Percentiles rank a stretch among this genome's conserved stretches.
Evolutionary conservation across 1,140 invertebrate genomes (phyloP).

Genomic region (Drosophila melanica): DNA sequence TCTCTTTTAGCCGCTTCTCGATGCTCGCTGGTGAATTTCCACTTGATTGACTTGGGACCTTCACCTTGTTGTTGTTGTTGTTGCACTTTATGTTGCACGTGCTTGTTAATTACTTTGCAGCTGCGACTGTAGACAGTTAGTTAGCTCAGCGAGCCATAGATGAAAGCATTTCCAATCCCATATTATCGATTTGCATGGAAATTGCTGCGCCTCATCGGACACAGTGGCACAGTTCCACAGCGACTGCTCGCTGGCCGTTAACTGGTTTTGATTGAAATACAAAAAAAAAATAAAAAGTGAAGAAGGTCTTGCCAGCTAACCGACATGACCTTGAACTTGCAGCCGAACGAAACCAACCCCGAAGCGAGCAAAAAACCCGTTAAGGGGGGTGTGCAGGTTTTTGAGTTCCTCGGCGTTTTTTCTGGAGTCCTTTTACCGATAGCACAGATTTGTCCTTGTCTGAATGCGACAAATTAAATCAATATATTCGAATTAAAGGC

Average conservation of each 20-base stretch:
- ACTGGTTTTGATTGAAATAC: constrained; percentile 34
- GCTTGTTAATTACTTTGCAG: constrained; percentile 59
- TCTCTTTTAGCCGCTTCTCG: constrained; percentile 22
- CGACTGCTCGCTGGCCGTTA: constrained; percentile 29
- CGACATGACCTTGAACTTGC: constrained; percentile 67
- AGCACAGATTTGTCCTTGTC: constrained; percentile 15
- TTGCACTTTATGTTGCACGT: constrained; percentile 58
- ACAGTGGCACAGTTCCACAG: constrained; percentile 2
- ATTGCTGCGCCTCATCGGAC: constrained; percentile 9
- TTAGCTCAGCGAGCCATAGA: constrained; percentile 23
- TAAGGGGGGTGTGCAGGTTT: constrained; percentile 18
- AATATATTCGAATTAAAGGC: constrained; percentile 62
- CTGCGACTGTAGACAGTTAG: background rate
- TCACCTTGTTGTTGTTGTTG: constrained; percentile 16
- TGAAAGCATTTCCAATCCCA: constrained; percentile 46
- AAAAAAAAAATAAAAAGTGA: constrained; percentile 5
- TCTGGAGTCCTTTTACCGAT: background rate
- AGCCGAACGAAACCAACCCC: constrained; percentile 25
- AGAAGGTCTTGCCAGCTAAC: constrained; percentile 11
- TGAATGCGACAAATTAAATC: constrained; percentile 62
- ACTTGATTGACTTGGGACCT: constrained; percentile 21
- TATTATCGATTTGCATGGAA: constrained; percentile 39
- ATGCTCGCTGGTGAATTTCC: constrained; percentile 29
- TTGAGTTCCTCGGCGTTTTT: background rate
- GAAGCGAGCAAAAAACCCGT: constrained; percentile 18